Evolutionary conservation across 2,888 invertebrate species (phyloP), one percentile per base, ranked within the genome.

Genomic region (Syritta pipiens): DNA sequence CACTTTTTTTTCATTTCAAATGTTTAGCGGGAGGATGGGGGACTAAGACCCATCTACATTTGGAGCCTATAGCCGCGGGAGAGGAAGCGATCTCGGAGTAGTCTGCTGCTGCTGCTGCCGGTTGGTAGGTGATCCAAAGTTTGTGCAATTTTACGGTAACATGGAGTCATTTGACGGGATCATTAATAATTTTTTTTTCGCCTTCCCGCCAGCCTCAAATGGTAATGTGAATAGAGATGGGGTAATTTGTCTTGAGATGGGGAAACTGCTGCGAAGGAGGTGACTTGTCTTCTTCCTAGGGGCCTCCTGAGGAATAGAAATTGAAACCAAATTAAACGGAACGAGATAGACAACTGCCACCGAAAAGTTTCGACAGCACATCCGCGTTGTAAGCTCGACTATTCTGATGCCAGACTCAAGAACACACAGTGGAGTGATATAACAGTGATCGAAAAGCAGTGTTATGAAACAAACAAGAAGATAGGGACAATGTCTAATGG

Each of bases 101-200:
- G 51, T n/a, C n/a, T n/a, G n/a, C n/a, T n/a, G n/a, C n/a, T n/a
- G n/a, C n/a, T n/a, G 35, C 57, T 51, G 71, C 51, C 35, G 30
- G 69, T 63, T 59, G 71, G 57, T 60, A 46, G 63, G 57, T 65
- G 72, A 67, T 60, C 40, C 48, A 32, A 72, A 72, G 72, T 72
- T 77, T 72, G 42, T 77, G 77, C 77, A 77, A 77, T 53, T 71
- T 30, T 30, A 30, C 48, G 37, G 65, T 26, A 62, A 77, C 77
- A 77, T 72, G 77, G 19, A 72, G 72, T 10, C 55, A 42, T 42
- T 42, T 55, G 77, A 77, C 72, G 72, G 65, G 53, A 67, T 77
- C 77, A 77, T 77, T 77, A 77, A 77, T 77, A 77, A 67, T 49
- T 22, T 46, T 24, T 69, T 60, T 24, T 53, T 46, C 26, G 14